These are phyloP conservation scores for Dreissena rostriformis DNA, from an alignment of 1,140 invertebrate genomes.

Conservation along the genomic window DNA sequence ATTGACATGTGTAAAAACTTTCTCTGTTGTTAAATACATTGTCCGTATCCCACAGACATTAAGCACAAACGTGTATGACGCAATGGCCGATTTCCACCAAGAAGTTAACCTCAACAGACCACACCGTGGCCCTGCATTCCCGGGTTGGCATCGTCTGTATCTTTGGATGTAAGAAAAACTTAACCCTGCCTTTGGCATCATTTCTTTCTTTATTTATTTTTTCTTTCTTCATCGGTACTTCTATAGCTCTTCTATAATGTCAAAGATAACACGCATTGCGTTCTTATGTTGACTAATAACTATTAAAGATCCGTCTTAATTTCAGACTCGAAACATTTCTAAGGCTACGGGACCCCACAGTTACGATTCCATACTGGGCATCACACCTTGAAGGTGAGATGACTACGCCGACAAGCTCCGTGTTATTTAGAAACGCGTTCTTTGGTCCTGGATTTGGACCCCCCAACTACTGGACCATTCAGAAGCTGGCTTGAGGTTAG, in stretches of 20 bases:
- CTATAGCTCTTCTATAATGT: too few species aligned
- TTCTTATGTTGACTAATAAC: too few species aligned
- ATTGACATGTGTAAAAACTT: too few species aligned
- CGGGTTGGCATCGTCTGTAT: slow-evolving; percentile 37
- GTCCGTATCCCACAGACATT: too few species aligned
- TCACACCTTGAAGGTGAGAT: slow-evolving; percentile 71
- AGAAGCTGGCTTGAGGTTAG: slow-evolving; percentile 34
- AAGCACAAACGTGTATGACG: slow-evolving; percentile 24
- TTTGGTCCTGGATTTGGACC: slow-evolving; percentile 77
- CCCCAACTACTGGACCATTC: slow-evolving; percentile 78
- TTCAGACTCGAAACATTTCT: slow-evolving; percentile 43
- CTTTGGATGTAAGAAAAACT: slow-evolving; percentile 40
- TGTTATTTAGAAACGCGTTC: too few species aligned
- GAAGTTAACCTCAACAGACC: slow-evolving; percentile 10
- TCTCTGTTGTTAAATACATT: too few species aligned
- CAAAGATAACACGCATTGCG: too few species aligned
- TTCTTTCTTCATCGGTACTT: too few species aligned
- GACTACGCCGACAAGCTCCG: slow-evolving; percentile 71
- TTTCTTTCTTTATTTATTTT: too few species aligned
- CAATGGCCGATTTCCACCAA: slow-evolving; percentile 10
- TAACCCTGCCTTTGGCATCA: too few species aligned
- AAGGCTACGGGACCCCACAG: slow-evolving; percentile 18
- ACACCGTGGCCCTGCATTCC: slow-evolving; percentile 37
- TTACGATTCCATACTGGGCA: slow-evolving; percentile 78
- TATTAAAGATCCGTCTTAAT: not conserved